phyloP scores from a whole-genome alignment of 2,113 vertebrate genomes.

The Delphinus delphis region DNA sequence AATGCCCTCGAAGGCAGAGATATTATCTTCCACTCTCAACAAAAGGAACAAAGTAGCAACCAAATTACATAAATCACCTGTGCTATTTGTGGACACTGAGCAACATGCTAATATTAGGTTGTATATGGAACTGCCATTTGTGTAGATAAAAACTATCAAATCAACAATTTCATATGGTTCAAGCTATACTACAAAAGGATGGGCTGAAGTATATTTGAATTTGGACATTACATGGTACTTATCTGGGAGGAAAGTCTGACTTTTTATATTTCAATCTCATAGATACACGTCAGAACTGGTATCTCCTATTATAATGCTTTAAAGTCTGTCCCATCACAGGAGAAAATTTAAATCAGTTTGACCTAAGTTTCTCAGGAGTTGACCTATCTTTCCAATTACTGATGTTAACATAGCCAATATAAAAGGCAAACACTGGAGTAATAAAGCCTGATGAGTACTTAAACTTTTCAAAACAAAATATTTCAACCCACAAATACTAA shows the following conservation, averaged over 20 bases:
- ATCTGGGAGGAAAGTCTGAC: background rate
- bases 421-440: constrained; percentile 30
- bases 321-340: background rate
- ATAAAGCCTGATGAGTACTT: background rate
- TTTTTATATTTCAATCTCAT: background rate
- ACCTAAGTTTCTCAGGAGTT: constrained; percentile 2
- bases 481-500: background rate
- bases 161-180: background rate
- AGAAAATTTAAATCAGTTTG: background rate
- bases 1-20: background rate
- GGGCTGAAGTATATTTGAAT: background rate
- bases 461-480: constrained; percentile 33
- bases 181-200: background rate
- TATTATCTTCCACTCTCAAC: background rate
- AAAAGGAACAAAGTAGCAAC: background rate
- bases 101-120: background rate
- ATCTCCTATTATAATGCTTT: background rate
- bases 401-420: background rate
- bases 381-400: background rate
- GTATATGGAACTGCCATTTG: background rate
- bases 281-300: background rate
- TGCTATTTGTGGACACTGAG: background rate
- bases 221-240: background rate
- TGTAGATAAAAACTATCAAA: background rate
- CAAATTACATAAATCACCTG: background rate